Evolutionary conservation across 53 echinoderm and acorn worm species (phyloP), one percentile per base, ranked within the genome.

Genomic region (Stichopus horrens): DNA sequence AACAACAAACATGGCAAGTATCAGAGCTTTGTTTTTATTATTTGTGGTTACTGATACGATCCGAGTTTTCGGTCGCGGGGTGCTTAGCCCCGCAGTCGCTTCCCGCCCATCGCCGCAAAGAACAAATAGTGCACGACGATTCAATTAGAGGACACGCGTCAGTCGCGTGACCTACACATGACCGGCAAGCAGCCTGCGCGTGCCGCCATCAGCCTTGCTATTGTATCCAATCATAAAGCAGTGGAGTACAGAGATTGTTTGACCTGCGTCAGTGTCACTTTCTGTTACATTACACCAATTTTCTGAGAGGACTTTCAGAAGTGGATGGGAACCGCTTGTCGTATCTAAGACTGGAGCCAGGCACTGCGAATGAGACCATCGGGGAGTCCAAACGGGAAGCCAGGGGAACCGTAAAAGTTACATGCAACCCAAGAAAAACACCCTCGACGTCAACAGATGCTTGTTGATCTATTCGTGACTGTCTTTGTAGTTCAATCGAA

Each of bases 211-310:
- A 52, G 54, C 55, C 55, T 53, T 9, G 55, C 54, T 19, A 51
- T 78, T 78, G 79, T 78, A 78, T 52, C 79, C 54, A 54, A 78
- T n/a, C 56, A 53, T n/a, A 19, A 16, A 55, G 54, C n/a, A 78
- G n/a, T 8, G 55, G 55, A 55, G 54, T 79, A 79, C 79, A 10
- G 11, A 79, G 7, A 79, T 79, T 79, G 79, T 16, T 52, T 79
- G 79, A 79, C 79, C 55, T 79, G 53, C 55, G 79, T 51, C 9
- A 53, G 79, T 79, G 79, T 79, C 79, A 79, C 79, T 79, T 79
- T 54, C 79, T 54, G 79, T 79, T 79, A 79, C 54, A 79, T 54
- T 55, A n/a, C 54, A 18, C 55, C 79, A 53, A 23, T 53, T 54
- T 75, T 23, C 23, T 75, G 79, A 55, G 52, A 79, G 11, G 79